A percentile compares a stretch with the other conserved stretches of the same genome.
These are phyloP conservation scores for Anoplolepis gracilipes DNA, from an alignment of 1,140 invertebrate species.

Conservation along the genomic window DNA sequence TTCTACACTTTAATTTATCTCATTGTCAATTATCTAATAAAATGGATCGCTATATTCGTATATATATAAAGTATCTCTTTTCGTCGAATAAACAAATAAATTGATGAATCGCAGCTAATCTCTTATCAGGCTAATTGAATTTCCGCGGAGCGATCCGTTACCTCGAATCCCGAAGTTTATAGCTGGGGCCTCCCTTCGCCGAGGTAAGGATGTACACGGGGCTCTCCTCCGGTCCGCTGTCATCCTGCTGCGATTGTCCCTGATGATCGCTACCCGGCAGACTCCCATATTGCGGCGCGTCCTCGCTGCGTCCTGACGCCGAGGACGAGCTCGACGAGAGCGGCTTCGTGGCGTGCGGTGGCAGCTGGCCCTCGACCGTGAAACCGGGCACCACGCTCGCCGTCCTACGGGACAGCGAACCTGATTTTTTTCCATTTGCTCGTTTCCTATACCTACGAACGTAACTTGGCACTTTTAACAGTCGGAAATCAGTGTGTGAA, in stretches of 20 bases:
- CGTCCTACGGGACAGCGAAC: constrained; percentile 83
- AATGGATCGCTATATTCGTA: too few species aligned
- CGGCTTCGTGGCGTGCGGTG: constrained; percentile 76
- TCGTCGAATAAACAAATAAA: constrained; percentile 3
- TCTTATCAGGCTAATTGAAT: background rate
- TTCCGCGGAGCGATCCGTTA: constrained; percentile 42
- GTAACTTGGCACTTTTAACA: constrained; percentile 79
- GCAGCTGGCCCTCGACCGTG: constrained; percentile 75
- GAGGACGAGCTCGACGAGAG: constrained; percentile 84
- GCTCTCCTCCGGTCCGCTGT: constrained; percentile 84
- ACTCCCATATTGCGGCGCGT: constrained; percentile 81
- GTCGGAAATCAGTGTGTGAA: constrained; percentile 18
- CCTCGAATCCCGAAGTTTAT: constrained; percentile 84
- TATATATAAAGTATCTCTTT: background rate
- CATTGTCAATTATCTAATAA: too few species aligned
- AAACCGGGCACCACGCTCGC: constrained; percentile 82
- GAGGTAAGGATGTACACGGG: constrained; percentile 85
- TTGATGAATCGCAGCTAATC: background rate
- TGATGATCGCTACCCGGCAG: constrained; percentile 83
- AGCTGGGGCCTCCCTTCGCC: constrained; percentile 84
- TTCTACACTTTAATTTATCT: too few species aligned
- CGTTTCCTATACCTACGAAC: constrained; percentile 83
- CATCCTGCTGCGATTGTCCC: constrained; percentile 83
- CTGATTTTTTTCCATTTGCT: constrained; percentile 85
- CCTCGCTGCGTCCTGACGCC: constrained; percentile 83